Conservation (phyloP, 1,140 invertebrate genomes). For the Aphidius gifuensis region DNA sequence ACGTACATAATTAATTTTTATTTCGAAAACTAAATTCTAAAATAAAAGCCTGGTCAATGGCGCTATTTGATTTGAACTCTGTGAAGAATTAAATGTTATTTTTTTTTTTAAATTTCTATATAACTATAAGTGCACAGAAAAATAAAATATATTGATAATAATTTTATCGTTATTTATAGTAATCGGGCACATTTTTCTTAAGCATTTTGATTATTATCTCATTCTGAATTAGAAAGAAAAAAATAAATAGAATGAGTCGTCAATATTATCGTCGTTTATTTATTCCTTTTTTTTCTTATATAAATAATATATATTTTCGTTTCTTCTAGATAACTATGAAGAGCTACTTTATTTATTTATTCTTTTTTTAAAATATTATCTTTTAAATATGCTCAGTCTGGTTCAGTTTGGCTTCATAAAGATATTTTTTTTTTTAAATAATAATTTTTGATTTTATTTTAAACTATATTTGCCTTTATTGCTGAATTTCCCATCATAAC, state of each 20-base stretch:
- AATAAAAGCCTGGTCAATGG: neutral
- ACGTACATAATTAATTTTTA: constrained; percentile 9
- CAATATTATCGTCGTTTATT: neutral
- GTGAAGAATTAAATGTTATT: neutral
- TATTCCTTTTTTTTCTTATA: too few species aligned
- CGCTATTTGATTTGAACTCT: neutral
- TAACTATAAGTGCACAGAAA: neutral
- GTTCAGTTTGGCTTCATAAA: neutral
- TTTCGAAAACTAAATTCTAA: neutral
- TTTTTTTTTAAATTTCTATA: neutral
- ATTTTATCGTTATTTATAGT: neutral
- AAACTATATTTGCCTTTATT: constrained; percentile 59
- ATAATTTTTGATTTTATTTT: constrained; percentile 24
- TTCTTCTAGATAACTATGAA: too few species aligned
- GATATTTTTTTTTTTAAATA: neutral
- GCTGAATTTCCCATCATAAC: constrained; percentile 67
- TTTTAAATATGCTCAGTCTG: neutral
- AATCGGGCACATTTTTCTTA: constrained; percentile 1
- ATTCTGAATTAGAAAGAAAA: neutral
- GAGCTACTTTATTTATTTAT: too few species aligned
- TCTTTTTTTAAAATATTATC: neutral
- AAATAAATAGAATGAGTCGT: neutral
- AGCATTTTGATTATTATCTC: constrained; percentile 6
- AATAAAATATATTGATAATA: neutral
- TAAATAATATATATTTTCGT: too few species aligned